Evolutionary conservation across 2,888 invertebrate species (phyloP).

Genomic region (Phrixothrix hirtus): DNA sequence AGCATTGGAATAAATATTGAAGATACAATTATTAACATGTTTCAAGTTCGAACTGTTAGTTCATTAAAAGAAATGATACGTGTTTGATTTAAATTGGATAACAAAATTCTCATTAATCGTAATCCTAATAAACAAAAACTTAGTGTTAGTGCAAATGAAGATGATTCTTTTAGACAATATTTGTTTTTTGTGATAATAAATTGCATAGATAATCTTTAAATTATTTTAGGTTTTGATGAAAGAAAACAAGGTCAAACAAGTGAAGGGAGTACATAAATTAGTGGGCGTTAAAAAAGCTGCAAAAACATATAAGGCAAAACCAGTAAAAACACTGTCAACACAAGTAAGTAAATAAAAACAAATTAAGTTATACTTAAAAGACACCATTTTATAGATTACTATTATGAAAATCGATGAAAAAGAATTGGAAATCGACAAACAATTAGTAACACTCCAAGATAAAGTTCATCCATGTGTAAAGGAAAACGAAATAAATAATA

Average conservation of each 20-base stretch:
- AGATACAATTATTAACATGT: conserved; percentile 64
- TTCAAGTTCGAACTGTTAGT: conserved; percentile 89
- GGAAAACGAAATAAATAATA: conserved; percentile 14
- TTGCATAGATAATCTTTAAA: conserved; percentile 9
- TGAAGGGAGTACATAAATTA: conserved; percentile 58
- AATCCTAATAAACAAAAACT: too few species aligned
- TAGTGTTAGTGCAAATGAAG: too few species aligned
- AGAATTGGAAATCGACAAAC: conserved; percentile 44
- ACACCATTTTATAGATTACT: too few species aligned
- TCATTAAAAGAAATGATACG: conserved; percentile 96
- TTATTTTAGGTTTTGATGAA: conserved; percentile 53
- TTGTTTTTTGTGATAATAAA: too few species aligned
- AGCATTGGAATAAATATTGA: conserved; percentile 63
- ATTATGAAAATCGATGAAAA: too few species aligned
- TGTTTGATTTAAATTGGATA: conserved; percentile 74
- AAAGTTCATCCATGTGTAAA: conserved; percentile 38
- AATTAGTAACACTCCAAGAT: conserved; percentile 44
- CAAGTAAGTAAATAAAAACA: conserved; percentile 52
- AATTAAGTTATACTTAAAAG: too few species aligned
- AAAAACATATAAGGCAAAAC: conserved; percentile 56
- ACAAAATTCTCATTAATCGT: conserved; percentile 58
- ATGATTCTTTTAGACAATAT: too few species aligned
- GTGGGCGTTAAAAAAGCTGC: conserved; percentile 56
- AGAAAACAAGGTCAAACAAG: conserved; percentile 54
- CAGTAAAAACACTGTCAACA: conserved; percentile 56